Base-by-base conservation (phyloP, 1,140 invertebrate genomes). In the Ceratitis capitata region DNA sequence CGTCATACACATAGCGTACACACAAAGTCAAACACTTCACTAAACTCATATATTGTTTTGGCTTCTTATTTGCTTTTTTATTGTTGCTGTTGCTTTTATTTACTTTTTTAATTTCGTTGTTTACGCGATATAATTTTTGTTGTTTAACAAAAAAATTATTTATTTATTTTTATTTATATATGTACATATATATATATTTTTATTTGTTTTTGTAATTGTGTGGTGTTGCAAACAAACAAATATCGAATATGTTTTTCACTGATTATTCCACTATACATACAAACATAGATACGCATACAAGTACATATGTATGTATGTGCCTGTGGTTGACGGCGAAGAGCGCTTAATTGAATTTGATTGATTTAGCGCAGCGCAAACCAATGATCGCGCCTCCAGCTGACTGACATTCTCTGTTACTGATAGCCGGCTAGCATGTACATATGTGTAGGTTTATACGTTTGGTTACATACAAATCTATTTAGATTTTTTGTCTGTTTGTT, bases 321-420 rank as follows among this genome's bases (percentile, higher is more conserved):
- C 3, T 42, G 64, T 42, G n/a, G 32, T 78, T 39, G n/a, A 39
- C 39, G 69, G 39, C 39, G 69, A 45, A 6, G 39, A 78, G n/a
- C 39, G 69, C 69, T 78, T 78, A 78, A 78, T 78, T 78, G 69
- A 78, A 47, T 78, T 78, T 78, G 69, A 78, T 78, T 78, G 35
- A 78, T 78, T 78, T 78, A 78, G 69, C 69, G 69, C 69, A 78
- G 69, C 69, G 69, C 39, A 78, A 78, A 45, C 69, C 69, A 47
- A 78, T 78, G 69, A 78, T 78, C 69, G 69, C 69, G 69, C 69
- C 69, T 78, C 69, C 69, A 78, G n/a, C 19, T 42, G 7, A 78
- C 69, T 23, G 39, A 78, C 26, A 78, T n/a, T n/a, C 69, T 29
- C 10, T n/a, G 19, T n/a, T 29, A 7, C 23, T 3, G 1, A 45